Evolutionary conservation across 2,113 vertebrate species (phyloP), one percentile per base, ranked within the genome.

Genomic region (Platycercus adscitus): DNA sequence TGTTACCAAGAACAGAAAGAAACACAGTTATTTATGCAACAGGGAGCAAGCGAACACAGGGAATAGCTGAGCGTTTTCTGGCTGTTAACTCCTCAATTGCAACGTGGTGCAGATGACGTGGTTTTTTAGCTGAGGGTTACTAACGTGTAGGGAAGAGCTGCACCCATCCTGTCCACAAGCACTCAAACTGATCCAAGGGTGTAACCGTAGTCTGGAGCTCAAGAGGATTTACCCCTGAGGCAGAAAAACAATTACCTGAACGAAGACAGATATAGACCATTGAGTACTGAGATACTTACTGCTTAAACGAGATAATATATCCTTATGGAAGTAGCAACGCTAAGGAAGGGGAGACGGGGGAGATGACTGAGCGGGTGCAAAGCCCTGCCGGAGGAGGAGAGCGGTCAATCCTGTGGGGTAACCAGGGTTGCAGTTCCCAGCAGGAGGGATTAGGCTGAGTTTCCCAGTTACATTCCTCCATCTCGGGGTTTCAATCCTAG

Each of bases 381-480:
- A 91, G 85, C 92, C 47, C 78, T 78, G 72, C 50, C 4, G 6
- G 56, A 91, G 73, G 55, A 91, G 28, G 75, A 52, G 33, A 87
- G 80, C 64, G 12, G 72, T 91, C 89, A 56, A 12, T 79, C 56
- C 94, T 47, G 56, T 21, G 72, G 72, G 60, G 49, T 50, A 86
- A 77, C 39, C 69, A 44, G 70, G 87, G 81, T 83, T 31, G 83
- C 83, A 52, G 88, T 11, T 70, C 69, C 63, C 7, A 6, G 87
- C 89, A 60, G 88, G 83, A 95, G 72, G 80, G 65, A 84, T 81
- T 88, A 91, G 77, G 64, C 88, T 81, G 90, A 91, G 64, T 66
- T 91, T 86, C 76, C 89, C 68, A 49, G 92, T 73, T 35, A 86
- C 79, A n/a, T 92, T 93, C 88, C 89, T 95, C 93, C 86, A 86